Evolutionary conservation across 2,113 vertebrate genomes (phyloP), one percentile per base, ranked within the genome.

Genomic region (Theristicus caerulescens): DNA sequence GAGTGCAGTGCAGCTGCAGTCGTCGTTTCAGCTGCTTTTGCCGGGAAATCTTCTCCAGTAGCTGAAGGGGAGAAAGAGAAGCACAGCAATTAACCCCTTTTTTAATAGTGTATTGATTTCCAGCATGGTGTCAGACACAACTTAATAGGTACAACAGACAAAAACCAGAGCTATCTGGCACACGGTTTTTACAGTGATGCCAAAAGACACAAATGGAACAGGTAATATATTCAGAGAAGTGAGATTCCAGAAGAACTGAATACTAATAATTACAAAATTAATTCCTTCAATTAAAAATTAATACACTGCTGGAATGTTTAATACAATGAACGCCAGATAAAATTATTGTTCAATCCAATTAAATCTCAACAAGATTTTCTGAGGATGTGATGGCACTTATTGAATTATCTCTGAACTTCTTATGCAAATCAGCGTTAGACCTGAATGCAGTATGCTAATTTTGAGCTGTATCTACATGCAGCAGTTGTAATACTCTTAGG

Each of bases 301-400:
- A 94, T 86, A 88, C 36, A 77, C 61, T 91, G 74, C 52, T 89
- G 58, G 69, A 97, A 87, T 22, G 1, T 83, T 84, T 91, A 93
- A 76, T 93, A 93, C 82, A 81, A 90, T 65, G 74, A 97, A 90
- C 72, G 66, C 46, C 78, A 80, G 93, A 95, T 89, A 93, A 90
- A 96, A 97, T 94, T 94, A 96, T 83, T 95, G 85, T 96, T 88
- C 73, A 91, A 73, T 94, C 81, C 92, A 97, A 93, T 97, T 97
- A 96, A 89, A 97, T 93, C 77, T 97, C 92, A 93, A 61, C 85
- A 94, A 95, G 91, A 85, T 96, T 97, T 94, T 57, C 69, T 70
- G 54, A 96, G 74, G 61, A 65, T 92, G 80, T 67, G 69, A 85
- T 58, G 51, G 49, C 90, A 83, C 93, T 97, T 94, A 96, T 69